These are phyloP conservation scores for Dicentrarchus labrax DNA, from an alignment of 2,113 vertebrate species.

Conservation along the genomic window DNA sequence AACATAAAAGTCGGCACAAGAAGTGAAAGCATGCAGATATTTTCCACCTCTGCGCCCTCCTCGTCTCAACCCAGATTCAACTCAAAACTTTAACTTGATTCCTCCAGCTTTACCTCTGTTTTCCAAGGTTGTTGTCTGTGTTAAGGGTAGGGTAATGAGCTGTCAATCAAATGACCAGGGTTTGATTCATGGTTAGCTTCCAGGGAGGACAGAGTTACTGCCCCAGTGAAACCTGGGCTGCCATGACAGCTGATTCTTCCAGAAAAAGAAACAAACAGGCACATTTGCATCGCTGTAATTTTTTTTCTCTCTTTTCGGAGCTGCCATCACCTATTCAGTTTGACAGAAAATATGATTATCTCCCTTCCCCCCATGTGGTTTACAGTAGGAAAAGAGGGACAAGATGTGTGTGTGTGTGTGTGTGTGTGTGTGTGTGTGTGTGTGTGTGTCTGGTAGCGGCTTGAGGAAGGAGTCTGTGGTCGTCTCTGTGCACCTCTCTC, in stretches of 20 bases:
- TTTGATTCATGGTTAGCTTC: slow-evolving; percentile 59
- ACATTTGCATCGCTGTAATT: slow-evolving; percentile 59
- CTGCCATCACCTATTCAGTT: slow-evolving; percentile 68
- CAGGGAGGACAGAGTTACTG: slow-evolving; percentile 53
- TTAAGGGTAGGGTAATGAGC: slow-evolving; percentile 78
- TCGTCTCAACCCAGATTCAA: slow-evolving; percentile 1
- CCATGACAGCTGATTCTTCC: slow-evolving; percentile 66
- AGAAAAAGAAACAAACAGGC: slow-evolving; percentile 68
- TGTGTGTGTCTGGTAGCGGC: not conserved
- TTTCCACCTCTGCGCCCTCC: slow-evolving; percentile 4
- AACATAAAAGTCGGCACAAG: slow-evolving; percentile 20
- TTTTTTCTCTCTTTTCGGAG: slow-evolving; percentile 1
- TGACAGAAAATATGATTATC: slow-evolving; percentile 75
- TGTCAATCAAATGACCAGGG: slow-evolving; percentile 74
- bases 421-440: not conserved
- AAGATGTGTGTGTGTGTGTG: slow-evolving; percentile 14
- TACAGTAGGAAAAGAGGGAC: not conserved
- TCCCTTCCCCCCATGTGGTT: slow-evolving; percentile 34
- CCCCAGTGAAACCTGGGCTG: slow-evolving; percentile 55
- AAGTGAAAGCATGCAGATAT: slow-evolving; percentile 9
- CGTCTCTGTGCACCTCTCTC: slow-evolving; percentile 29
- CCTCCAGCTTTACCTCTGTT: slow-evolving; percentile 33
- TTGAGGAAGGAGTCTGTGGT: slow-evolving; percentile 19
- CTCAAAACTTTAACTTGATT: slow-evolving; percentile 20
- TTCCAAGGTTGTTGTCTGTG: slow-evolving; percentile 72